Evolutionary conservation across 1,140 invertebrate genomes (phyloP).

Genomic region (Metaphire vulgaris): DNA sequence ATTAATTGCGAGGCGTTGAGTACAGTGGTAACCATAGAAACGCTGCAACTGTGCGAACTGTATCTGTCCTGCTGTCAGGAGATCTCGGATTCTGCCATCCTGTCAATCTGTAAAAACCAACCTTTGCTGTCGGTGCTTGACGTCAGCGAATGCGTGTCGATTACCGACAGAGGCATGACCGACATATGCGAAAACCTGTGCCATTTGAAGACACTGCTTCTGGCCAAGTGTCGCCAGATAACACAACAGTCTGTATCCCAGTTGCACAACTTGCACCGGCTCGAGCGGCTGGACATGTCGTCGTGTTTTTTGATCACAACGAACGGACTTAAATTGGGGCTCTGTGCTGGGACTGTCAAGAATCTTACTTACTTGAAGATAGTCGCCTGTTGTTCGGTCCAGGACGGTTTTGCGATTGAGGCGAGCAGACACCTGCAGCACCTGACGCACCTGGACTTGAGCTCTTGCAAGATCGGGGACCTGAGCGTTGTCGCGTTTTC

Average conservation of each 20-base stretch:
- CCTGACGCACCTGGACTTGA: neutral
- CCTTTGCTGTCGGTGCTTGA: neutral
- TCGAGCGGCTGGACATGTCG: neutral
- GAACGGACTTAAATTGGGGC: neutral
- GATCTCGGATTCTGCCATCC: neutral
- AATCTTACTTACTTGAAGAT: neutral
- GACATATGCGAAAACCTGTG: neutral
- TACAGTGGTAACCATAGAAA: neutral
- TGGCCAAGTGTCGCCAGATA: neutral
- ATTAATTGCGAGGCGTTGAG: neutral
- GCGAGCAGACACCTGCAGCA: neutral
- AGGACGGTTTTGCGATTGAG: neutral
- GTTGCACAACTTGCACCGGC: neutral
- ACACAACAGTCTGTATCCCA: neutral
- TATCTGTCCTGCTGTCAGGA: neutral
- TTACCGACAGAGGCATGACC: neutral
- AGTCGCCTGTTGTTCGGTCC: neutral
- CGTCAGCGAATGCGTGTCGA: neutral
- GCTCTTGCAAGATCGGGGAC: neutral
- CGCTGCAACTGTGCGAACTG: neutral
- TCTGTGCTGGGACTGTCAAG: neutral
- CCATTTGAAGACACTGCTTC: neutral
- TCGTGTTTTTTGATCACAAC: neutral
- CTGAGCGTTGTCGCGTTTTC: neutral
- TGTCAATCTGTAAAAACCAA: neutral